Conservation (phyloP, 2,797 vertebrate genomes). For the Cuculus canorus region DNA sequence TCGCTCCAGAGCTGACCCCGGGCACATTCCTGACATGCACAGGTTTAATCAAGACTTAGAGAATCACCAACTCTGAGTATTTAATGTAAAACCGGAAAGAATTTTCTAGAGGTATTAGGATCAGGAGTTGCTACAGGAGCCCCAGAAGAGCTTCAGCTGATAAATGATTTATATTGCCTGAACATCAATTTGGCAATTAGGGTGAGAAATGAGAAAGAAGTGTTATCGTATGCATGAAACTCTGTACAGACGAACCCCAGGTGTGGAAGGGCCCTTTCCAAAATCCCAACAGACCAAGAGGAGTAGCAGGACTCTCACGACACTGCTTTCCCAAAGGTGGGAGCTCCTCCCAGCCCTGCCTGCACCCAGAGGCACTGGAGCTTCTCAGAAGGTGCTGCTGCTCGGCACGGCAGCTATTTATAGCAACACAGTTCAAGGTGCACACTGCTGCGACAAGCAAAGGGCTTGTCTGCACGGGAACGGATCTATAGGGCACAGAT, state of each 20-base stretch:
- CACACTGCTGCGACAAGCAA: not conserved
- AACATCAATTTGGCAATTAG: not conserved
- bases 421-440: not conserved
- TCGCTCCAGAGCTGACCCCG: not conserved
- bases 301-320: fast-evolving
- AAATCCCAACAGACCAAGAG: fast-evolving
- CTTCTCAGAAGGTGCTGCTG: not conserved
- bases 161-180: not conserved
- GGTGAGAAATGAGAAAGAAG: not conserved
- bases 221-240: not conserved
- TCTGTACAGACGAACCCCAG: not conserved
- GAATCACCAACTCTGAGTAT: not conserved
- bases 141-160: not conserved
- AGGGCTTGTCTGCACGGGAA: not conserved
- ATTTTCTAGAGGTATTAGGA: not conserved
- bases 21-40: fast-evolving
- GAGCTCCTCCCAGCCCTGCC: not conserved
- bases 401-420: not conserved
- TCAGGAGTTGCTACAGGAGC: not conserved
- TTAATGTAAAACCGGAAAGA: not conserved
- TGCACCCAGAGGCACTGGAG: not conserved
- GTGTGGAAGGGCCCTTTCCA: not conserved
- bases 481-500: not conserved
- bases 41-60: fast-evolving
- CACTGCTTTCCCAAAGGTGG: fast-evolving